Base-by-base conservation (phyloP, 2,113 vertebrate species). In the Rhineura floridana region DNA sequence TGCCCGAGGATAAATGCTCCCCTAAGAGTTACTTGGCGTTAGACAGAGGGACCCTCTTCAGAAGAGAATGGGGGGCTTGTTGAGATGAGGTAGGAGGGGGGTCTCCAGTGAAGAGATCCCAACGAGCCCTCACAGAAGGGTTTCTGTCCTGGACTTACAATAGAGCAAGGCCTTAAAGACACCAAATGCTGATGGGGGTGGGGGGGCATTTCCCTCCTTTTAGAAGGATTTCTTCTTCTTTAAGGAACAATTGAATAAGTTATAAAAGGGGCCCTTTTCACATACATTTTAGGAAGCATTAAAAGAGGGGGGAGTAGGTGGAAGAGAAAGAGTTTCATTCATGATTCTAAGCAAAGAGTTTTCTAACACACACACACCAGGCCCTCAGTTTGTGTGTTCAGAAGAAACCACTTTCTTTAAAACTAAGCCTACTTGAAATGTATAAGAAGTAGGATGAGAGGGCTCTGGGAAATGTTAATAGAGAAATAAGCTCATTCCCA, bases 11-110 rank as follows among this genome's bases (percentile, higher is more conserved):
- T 98, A 98, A 98, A 98, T 97, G 97, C 96, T 96, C 95, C 97
- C 98, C 97, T 97, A 98, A 98, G 98, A 98, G 98, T 98, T 96
- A 97, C 97, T 98, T 97, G 98, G 98, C 97, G 95, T 96, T 96
- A 97, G 98, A 98, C 98, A 98, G 97, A 98, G 97, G 97, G 98
- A 98, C 97, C 98, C 98, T 99, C 98, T 99, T 98, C 97, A 98
- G 97, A 94, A 96, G 97, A 99, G 97, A 99, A 98, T 98, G 97
- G 97, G 97, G 94, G 97, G 97, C 97, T 99, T 98, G 98, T 99
- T 98, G 97, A 93, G 95, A 97, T 96, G 95, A 91, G 97, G 96
- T 88, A 96, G 94, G 97, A 95, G 92, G 93, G 94, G 87, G 95
- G 93, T 94, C 95, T 95, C 88, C 93, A 9, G 90, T 6, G 21